phyloP scores from a whole-genome alignment of 2,113 vertebrate species.

The Vanacampus margaritifer region DNA sequence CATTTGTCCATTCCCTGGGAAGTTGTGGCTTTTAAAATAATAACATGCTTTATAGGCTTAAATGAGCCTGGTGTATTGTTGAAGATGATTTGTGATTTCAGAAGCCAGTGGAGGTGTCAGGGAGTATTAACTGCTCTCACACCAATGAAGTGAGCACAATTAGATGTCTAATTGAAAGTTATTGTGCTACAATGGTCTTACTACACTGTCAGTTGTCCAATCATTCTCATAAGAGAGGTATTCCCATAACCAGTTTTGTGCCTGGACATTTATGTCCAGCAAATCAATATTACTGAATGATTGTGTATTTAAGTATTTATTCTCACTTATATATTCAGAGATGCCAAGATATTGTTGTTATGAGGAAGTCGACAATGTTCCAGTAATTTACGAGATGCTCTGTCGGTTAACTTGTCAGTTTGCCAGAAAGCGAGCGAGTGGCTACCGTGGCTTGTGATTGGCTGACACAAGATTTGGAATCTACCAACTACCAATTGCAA shows the following conservation, averaged over 20 bases:
- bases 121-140: conserved; percentile 10
- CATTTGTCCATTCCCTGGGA: conserved; percentile 36
- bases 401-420: too few species aligned
- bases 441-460: too few species aligned
- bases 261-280: conserved; percentile 40
- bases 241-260: conserved; percentile 23
- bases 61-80: conserved; percentile 14
- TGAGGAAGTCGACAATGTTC: too few species aligned
- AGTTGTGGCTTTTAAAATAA: conserved; percentile 43
- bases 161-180: conserved; percentile 6
- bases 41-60: conserved; percentile 38
- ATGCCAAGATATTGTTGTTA: too few species aligned
- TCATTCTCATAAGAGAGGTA: not conserved
- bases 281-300: conserved; percentile 42
- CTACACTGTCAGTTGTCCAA: conserved; percentile 5
- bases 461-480: too few species aligned
- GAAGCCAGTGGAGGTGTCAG: conserved; percentile 24
- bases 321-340: too few species aligned
- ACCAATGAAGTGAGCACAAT: conserved; percentile 7
- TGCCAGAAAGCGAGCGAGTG: too few species aligned
- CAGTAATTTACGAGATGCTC: too few species aligned
- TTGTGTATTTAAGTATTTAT: too few species aligned
- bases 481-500: too few species aligned
- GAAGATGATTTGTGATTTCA: conserved; percentile 20
- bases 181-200: not conserved